Evolutionary conservation across 1,140 invertebrate genomes (phyloP).

Genomic region (Tenebrio molitor): DNA sequence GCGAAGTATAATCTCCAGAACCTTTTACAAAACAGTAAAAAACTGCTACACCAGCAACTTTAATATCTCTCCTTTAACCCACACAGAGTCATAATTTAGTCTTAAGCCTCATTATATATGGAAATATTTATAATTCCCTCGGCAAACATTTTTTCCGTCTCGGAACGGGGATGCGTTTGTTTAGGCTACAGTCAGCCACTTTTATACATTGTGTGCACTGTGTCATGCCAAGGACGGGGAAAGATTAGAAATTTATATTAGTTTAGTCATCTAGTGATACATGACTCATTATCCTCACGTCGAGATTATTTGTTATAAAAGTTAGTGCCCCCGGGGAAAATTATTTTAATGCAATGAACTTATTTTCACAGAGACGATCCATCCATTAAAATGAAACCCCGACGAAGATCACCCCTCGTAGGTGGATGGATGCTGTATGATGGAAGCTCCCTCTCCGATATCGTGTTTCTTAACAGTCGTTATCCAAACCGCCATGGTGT

Average conservation of each 20-base stretch:
- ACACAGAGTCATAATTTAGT: constrained; percentile 45
- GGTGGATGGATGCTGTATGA: constrained; percentile 24
- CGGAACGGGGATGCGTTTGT: constrained; percentile 48
- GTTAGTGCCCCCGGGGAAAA: too few species aligned
- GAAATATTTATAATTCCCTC: constrained; percentile 53
- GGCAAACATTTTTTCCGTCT: constrained; percentile 47
- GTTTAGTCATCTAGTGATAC: too few species aligned
- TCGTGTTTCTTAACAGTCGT: constrained; percentile 49
- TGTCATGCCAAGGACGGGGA: background rate
- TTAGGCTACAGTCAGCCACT: constrained; percentile 52
- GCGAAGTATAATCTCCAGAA: constrained; percentile 23
- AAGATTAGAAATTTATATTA: too few species aligned
- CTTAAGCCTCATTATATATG: constrained; percentile 52
- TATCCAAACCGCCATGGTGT: constrained; percentile 47
- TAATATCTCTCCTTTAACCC: constrained; percentile 41
- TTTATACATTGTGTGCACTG: background rate
- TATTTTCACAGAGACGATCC: constrained; percentile 7
- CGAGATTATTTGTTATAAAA: too few species aligned
- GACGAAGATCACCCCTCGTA: constrained; percentile 4
- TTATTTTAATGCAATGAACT: constrained; percentile 4
- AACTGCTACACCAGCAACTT: constrained; percentile 31
- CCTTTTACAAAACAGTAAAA: constrained; percentile 37
- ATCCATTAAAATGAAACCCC: constrained; percentile 6
- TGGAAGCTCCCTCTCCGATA: constrained; percentile 22
- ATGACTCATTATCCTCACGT: too few species aligned